These are phyloP conservation scores for Drosophila pegasa DNA, from an alignment of 2,888 invertebrate genomes.

Conservation along the genomic window DNA sequence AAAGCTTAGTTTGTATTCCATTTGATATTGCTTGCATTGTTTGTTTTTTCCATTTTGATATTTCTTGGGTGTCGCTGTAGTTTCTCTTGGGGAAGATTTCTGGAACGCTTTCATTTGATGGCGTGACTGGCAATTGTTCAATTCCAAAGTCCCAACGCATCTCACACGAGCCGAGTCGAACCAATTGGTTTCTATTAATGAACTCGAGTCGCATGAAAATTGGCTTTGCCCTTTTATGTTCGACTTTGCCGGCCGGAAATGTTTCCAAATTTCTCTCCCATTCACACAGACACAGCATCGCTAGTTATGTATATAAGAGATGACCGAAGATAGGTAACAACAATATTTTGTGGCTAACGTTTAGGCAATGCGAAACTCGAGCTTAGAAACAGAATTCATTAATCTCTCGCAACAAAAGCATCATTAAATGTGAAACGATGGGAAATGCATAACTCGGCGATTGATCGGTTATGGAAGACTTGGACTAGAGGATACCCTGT, in stretches of 20 bases:
- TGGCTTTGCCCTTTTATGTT: slow-evolving; percentile 32
- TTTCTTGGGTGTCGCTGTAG: not conserved
- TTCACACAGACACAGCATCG: slow-evolving; percentile 4
- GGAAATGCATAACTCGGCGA: slow-evolving; percentile 53
- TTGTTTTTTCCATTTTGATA: not conserved
- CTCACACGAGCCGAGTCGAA: slow-evolving; percentile 31
- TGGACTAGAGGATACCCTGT: slow-evolving; percentile 14
- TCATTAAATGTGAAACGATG: slow-evolving; percentile 57
- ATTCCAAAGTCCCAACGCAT: slow-evolving; percentile 22
- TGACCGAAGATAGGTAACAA: slow-evolving; percentile 7
- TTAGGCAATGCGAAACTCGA: slow-evolving; percentile 54
- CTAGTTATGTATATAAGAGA: slow-evolving; percentile 3
- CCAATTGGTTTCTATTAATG: slow-evolving; percentile 74
- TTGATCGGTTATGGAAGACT: no score
- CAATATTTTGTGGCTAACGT: slow-evolving; percentile 2
- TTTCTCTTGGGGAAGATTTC: not conserved
- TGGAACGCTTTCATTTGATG: slow-evolving; percentile 18
- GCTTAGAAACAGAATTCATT: slow-evolving; percentile 66
- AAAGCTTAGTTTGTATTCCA: not conserved
- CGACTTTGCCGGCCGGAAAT: slow-evolving; percentile 57
- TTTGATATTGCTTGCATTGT: not conserved
- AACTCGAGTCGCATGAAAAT: slow-evolving; percentile 53
- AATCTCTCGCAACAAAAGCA: slow-evolving; percentile 64
- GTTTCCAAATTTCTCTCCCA: slow-evolving; percentile 62
- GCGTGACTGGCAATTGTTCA: slow-evolving; percentile 48